phyloP scores from a whole-genome alignment of 2,113 vertebrate species.

The Nycticorax nycticorax region DNA sequence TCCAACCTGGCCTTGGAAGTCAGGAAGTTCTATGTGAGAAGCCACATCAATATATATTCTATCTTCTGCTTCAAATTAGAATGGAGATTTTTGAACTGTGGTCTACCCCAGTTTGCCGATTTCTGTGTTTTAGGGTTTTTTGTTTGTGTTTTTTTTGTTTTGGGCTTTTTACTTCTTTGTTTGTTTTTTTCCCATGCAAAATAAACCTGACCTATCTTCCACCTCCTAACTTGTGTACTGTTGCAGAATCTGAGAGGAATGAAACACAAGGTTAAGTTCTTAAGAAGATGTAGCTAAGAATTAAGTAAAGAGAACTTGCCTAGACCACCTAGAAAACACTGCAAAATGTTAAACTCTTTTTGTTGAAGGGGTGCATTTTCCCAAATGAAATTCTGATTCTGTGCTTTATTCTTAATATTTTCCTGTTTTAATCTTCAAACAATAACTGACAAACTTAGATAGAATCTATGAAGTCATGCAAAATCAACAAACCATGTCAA shows the following conservation, averaged over 20 bases:
- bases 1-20: too few relatives aligned
- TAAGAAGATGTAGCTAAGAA: background rate
- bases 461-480: background rate
- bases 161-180: background rate
- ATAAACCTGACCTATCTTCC: background rate
- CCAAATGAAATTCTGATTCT: background rate
- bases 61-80: background rate
- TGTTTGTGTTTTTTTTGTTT: background rate
- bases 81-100: background rate
- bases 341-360: background rate
- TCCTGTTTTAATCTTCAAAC: background rate
- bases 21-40: background rate
- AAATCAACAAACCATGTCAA: background rate
- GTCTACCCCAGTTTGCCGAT: background rate
- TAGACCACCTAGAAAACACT: background rate
- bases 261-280: background rate
- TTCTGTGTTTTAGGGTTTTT: background rate
- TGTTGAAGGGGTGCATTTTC: background rate
- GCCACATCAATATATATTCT: background rate
- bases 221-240: background rate
- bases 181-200: background rate
- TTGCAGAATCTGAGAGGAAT: background rate
- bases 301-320: background rate
- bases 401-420: background rate
- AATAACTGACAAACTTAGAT: background rate